Percentiles rank a stretch among this genome's conserved stretches.
Evolutionary conservation across 2,797 vertebrate species (phyloP).

Genomic region (Myotis pilosus): DNA sequence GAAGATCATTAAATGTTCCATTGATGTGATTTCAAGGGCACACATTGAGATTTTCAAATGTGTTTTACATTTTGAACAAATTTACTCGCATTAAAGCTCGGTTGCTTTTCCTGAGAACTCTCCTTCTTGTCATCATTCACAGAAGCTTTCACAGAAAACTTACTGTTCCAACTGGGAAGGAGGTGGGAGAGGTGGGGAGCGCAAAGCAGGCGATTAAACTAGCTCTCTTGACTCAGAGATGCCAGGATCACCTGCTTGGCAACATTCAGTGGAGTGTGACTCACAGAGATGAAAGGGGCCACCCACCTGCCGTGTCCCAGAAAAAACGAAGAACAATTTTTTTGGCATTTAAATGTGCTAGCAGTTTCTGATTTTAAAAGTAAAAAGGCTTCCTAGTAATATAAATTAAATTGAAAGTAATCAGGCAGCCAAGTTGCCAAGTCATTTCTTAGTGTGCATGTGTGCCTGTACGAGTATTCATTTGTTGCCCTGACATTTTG

Average conservation of each 20-base stretch:
- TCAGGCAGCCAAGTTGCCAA: slow-evolving; percentile 29
- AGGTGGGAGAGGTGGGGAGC: slow-evolving; percentile 64
- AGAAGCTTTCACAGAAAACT: slow-evolving; percentile 64
- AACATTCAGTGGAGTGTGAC: slow-evolving; percentile 61
- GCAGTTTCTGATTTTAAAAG: slow-evolving; percentile 23
- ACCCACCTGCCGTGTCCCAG: slow-evolving; percentile 57
- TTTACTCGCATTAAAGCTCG: slow-evolving; percentile 63
- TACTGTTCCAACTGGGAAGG: slow-evolving; percentile 68
- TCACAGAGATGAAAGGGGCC: slow-evolving; percentile 62
- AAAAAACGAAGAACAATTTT: slow-evolving; percentile 1
- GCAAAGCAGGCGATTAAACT: slow-evolving; percentile 69
- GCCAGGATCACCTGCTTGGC: slow-evolving; percentile 65
- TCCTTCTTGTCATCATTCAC: slow-evolving; percentile 66
- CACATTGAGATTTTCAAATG: slow-evolving; percentile 75
- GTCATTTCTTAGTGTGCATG: not conserved
- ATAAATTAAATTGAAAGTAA: slow-evolving; percentile 62
- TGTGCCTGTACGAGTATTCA: not conserved
- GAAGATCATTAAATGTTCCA: slow-evolving; percentile 61
- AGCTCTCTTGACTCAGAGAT: slow-evolving; percentile 68
- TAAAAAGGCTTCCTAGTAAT: not conserved
- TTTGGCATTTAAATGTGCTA: slow-evolving; percentile 55
- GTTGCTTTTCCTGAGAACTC: slow-evolving; percentile 73
- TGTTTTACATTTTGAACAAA: slow-evolving; percentile 69
- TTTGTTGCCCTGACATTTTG: slow-evolving; percentile 60
- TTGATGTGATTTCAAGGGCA: slow-evolving; percentile 69